phyloP scores from a whole-genome alignment of 2,888 invertebrate genomes.

The Melanostoma scalare region DNA sequence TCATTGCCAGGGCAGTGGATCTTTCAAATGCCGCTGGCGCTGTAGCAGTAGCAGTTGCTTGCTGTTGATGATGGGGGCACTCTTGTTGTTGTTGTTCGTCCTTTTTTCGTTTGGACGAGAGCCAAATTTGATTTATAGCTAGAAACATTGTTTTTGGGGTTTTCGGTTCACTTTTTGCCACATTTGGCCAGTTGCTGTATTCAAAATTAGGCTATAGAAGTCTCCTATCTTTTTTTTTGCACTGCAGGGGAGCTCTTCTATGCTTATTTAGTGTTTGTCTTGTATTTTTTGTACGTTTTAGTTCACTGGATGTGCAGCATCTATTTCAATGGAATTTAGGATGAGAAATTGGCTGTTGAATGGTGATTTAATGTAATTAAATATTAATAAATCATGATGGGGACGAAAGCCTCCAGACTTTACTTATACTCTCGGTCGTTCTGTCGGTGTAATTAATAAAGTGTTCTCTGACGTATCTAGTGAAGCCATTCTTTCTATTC shows the following conservation, averaged over 20 bases:
- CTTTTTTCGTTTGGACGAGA: conserved; percentile 70
- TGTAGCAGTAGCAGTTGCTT: conserved; percentile 30
- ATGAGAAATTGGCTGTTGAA: conserved; percentile 53
- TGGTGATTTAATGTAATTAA: conserved; percentile 65
- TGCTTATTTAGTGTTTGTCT: conserved; percentile 28
- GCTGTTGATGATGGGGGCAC: not conserved
- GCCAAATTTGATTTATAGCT: conserved; percentile 73
- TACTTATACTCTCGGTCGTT: not conserved
- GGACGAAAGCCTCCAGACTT: conserved; percentile 2
- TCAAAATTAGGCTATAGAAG: conserved; percentile 1
- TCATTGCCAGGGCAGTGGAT: conserved; percentile 36
- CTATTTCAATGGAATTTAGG: conserved; percentile 26
- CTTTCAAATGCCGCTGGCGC: conserved; percentile 24
- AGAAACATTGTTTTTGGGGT: conserved; percentile 67
- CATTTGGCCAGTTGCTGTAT: conserved; percentile 32
- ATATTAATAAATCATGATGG: conserved; percentile 57
- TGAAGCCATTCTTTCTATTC: conserved; percentile 26
- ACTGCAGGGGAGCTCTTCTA: conserved; percentile 6
- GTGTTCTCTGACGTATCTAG: conserved; percentile 33
- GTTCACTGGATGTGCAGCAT: conserved; percentile 43
- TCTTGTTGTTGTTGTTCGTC: conserved; percentile 36
- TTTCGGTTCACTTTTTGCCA: conserved; percentile 48
- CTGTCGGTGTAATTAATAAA: conserved; percentile 59
- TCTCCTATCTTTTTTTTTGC: not conserved
- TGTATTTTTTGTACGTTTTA: conserved; percentile 5